phyloP scores from a whole-genome alignment of 2,888 invertebrate species.

The Folsomia candida region DNA sequence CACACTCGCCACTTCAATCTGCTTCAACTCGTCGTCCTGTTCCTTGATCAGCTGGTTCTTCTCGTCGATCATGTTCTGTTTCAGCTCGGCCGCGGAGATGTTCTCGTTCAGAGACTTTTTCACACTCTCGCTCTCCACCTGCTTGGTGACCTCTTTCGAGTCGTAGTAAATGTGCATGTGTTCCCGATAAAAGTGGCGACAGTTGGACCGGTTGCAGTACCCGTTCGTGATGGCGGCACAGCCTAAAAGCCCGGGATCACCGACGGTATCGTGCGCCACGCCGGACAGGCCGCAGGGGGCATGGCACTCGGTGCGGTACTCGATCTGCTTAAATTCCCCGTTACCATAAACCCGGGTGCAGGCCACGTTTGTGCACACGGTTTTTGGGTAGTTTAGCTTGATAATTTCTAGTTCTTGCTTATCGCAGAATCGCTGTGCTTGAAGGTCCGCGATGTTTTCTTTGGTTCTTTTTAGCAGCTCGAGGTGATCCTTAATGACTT shows the following conservation, averaged over 20 bases:
- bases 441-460: background rate
- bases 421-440: background rate
- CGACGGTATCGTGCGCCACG: conserved; percentile 6
- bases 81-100: background rate
- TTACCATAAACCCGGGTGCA: background rate
- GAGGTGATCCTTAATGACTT: conserved; percentile 2
- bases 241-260: conserved; percentile 2
- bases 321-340: background rate
- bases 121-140: conserved; percentile 14
- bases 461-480: conserved; percentile 7
- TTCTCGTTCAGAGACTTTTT: conserved; percentile 4
- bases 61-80: conserved; percentile 5
- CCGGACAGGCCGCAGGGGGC: conserved; percentile 2
- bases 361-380: conserved; percentile 19
- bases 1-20: conserved; percentile 13
- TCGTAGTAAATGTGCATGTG: conserved; percentile 37
- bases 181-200: conserved; percentile 10
- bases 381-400: conserved; percentile 14
- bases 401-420: background rate
- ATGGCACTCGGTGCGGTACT: conserved; percentile 28
- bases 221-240: conserved; percentile 7
- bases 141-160: background rate
- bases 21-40: conserved; percentile 18
- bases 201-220: background rate
- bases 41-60: background rate